phyloP scores from a whole-genome alignment of 2,888 invertebrate genomes.

The Merodon equestris region DNA sequence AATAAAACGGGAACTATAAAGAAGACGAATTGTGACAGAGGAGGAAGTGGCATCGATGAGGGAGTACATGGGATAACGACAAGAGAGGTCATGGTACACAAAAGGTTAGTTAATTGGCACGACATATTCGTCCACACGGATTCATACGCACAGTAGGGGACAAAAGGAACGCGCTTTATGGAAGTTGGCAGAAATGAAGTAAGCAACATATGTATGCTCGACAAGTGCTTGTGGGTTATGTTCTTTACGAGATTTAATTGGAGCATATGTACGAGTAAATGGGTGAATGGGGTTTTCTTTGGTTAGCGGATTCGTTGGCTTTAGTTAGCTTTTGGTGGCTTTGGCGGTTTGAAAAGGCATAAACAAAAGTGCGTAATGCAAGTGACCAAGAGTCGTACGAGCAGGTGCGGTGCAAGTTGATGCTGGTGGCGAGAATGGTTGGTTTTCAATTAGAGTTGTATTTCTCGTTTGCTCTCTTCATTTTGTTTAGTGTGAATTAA shows the following conservation, averaged over 20 bases:
- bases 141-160: slow-evolving; percentile 1
- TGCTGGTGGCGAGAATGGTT: slow-evolving; percentile 1
- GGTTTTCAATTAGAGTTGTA: too few relatives aligned
- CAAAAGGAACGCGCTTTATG: slow-evolving; percentile 19
- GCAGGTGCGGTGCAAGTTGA: slow-evolving; percentile 10
- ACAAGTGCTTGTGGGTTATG: slow-evolving; percentile 48
- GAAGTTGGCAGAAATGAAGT: slow-evolving; percentile 36
- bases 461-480: too few relatives aligned
- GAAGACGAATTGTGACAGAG: slow-evolving; percentile 20
- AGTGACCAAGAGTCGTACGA: slow-evolving; percentile 49
- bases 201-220: slow-evolving; percentile 59
- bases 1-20: slow-evolving; percentile 27
- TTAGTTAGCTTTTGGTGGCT: slow-evolving; percentile 1
- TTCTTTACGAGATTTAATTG: slow-evolving; percentile 47
- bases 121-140: not conserved
- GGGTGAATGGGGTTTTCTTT: too few relatives aligned
- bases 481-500: too few relatives aligned
- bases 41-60: slow-evolving; percentile 42
- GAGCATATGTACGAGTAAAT: slow-evolving; percentile 67
- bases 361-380: slow-evolving; percentile 5
- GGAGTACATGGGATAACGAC: slow-evolving; percentile 2
- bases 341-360: too few relatives aligned
- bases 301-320: slow-evolving; percentile 5
- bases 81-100: slow-evolving; percentile 54
- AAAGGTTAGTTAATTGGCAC: slow-evolving; percentile 67